Evolutionary conservation across 2,797 vertebrate genomes (phyloP), one percentile per base, ranked within the genome.

Genomic region (Sternotherus odoratus): DNA sequence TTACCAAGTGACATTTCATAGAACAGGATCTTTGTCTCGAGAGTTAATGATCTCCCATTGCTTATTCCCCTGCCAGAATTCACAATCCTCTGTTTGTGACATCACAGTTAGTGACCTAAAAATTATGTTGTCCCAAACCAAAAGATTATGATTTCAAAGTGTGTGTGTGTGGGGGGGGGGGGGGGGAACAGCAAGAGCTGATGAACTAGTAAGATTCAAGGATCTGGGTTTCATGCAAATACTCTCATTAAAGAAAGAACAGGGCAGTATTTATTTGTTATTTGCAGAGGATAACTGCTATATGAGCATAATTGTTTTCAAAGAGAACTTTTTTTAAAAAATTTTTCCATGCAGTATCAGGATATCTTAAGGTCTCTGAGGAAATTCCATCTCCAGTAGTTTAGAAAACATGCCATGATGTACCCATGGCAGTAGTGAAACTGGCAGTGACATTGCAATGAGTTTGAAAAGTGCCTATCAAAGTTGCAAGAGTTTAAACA

Each of bases 61-160:
- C 3, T 0, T 54, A 1, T 83, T 9, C 82, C 93, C 82, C 77
- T 79, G 23, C 17, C 28, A 26, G 79, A 91, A 51, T 10, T 81
- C 54, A 15, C 91, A 93, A 89, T 93, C 48, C 56, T 94, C 85
- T 88, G 26, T n/a, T 90, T 90, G 75, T 85, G 77, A 87, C 77
- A 84, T 89, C 39, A 24, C 77, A 78, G 90, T 91, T 92, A 90
- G 53, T 12, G 46, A 69, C 72, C 80, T 16, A 83, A 54, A 91
- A 94, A 88, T 77, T 79, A 4, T 48, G 50, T 88, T 36, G 69
- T 24, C 56, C 66, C 50, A 89, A 66, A 88, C 28, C 33, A 81
- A 83, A 89, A 56, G 48, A 33, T 51, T n/a, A 77, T 8, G n/a
- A 5, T 89, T 94, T 86, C 36, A 53, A 66, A 89, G 43, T 5